These are phyloP conservation scores for Aplysia californica DNA, from an alignment of 1,140 invertebrate species.

Conservation along the genomic window DNA sequence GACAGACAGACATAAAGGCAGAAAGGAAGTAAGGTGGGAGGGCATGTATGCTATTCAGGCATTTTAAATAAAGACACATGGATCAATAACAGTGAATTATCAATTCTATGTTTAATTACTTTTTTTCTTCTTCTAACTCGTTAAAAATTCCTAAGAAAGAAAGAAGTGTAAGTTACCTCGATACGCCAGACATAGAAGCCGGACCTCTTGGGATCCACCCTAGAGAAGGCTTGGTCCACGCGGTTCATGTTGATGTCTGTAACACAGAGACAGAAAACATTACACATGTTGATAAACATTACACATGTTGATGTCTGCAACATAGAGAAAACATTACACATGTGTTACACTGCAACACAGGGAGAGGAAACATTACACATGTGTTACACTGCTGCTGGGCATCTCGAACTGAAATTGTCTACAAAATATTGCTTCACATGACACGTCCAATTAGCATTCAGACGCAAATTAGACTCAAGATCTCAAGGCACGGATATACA, in stretches of 20 bases:
- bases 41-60: neutral
- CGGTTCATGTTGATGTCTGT: constrained; percentile 15
- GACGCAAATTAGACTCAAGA: too few relatives aligned
- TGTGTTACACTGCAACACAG: neutral
- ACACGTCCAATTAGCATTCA: too few relatives aligned
- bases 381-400: neutral
- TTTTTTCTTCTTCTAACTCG: neutral
- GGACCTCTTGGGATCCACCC: constrained; percentile 31
- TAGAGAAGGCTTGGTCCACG: constrained; percentile 41
- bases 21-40: neutral
- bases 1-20: neutral
- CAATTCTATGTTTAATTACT: neutral
- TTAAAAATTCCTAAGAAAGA: neutral
- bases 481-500: too few relatives aligned
- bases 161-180: constrained; percentile 34
- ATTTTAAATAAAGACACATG: too few relatives aligned
- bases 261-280: neutral
- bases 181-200: constrained; percentile 49
- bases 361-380: neutral
- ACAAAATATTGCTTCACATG: too few relatives aligned
- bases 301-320: too few relatives aligned
- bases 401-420: too few relatives aligned
- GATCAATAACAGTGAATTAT: neutral
- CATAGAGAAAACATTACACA: too few relatives aligned
- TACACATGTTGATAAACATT: too few relatives aligned